Percentiles rank a stretch among this genome's conserved stretches.
phyloP scores from a whole-genome alignment of 1,140 invertebrate species.

The Rhizoglyphus robini region DNA sequence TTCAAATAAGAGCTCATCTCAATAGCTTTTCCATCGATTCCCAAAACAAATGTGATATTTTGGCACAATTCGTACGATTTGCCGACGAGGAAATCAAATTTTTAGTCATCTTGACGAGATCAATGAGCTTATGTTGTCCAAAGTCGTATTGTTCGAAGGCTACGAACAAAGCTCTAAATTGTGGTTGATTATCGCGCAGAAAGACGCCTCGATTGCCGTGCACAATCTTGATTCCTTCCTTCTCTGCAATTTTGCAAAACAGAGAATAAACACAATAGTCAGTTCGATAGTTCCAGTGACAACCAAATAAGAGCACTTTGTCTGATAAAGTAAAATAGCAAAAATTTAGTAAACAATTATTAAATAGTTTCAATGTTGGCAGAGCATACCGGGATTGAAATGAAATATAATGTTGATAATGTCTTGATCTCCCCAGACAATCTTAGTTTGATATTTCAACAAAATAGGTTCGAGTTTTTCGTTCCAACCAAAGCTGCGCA shows the following conservation, averaged over 20 bases:
- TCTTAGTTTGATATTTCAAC: conserved; percentile 65
- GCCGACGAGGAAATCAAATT: no score
- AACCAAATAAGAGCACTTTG: conserved; percentile 63
- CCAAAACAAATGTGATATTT: no score
- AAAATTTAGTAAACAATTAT: no score
- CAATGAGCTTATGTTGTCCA: not conserved
- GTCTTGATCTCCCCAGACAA: conserved; percentile 95
- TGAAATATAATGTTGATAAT: conserved; percentile 92
- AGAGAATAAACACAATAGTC: conserved; percentile 87
- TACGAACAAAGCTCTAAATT: conserved; percentile 60
- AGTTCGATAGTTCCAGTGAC: conserved; percentile 77
- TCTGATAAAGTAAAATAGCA: conserved; percentile 38
- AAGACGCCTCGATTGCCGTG: conserved; percentile 77
- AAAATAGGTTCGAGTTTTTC: conserved; percentile 67
- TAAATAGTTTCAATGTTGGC: conserved; percentile 5
- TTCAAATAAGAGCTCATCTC: no score
- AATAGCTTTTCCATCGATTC: no score
- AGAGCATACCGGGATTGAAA: conserved; percentile 54
- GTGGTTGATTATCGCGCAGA: conserved; percentile 63
- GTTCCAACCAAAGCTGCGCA: conserved; percentile 70
- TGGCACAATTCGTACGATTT: no score
- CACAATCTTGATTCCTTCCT: conserved; percentile 60
- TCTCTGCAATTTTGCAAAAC: conserved; percentile 58
- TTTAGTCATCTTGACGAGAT: not conserved
- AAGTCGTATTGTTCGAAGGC: conserved; percentile 41